Evolutionary conservation across 2,113 vertebrate genomes (phyloP), one percentile per base, ranked within the genome.

Genomic region (Sprattus sprattus): DNA sequence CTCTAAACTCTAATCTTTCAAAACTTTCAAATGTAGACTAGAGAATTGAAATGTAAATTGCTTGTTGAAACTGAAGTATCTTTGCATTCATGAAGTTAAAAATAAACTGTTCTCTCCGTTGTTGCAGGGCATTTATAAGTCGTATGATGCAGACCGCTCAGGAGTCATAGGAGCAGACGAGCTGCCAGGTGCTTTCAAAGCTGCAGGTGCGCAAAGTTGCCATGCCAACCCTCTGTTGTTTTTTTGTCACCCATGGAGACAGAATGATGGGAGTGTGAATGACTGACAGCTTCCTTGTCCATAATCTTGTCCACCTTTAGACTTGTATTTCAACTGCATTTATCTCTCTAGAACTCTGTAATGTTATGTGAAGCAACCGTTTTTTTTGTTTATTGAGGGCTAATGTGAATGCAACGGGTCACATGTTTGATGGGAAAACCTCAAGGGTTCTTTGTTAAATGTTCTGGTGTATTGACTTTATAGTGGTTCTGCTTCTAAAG

Each of bases 51-150:
- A 22, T 20, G 22, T 20, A 60, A 60, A 20, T 60, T 9, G 28
- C 9, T 25, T 67, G 25, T 67, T 67, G n/a, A 25, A 67, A 67
- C n/a, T 10, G 4, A 39, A 32, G 28, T 15, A 22, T 64, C 52
- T 67, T 4, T 67, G 11, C 25, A 71, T 11, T n/a, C 8, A 11
- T 71, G 64, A 25, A 28, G 64, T 71, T 71, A 28, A 71, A 71
- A 28, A 9, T 32, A 28, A 13, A 15, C 10, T 39, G 7, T n/a
- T 81, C 52, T 86, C 52, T 86, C 85, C 67, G 90, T 80, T 84
- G 84, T 52, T 88, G 81, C 87, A 98, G 52, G 93, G 91, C 0
- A 92, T 97, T 2, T 99, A 96, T 91, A 98, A 95, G 90, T 22
- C 88, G 20, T 85, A 89, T 0, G 94, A 96, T 67, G 6, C 71